Percentiles rank a stretch among this genome's conserved stretches.
phyloP scores from a whole-genome alignment of 2,888 invertebrate species.

The Folsomia manolachei region DNA sequence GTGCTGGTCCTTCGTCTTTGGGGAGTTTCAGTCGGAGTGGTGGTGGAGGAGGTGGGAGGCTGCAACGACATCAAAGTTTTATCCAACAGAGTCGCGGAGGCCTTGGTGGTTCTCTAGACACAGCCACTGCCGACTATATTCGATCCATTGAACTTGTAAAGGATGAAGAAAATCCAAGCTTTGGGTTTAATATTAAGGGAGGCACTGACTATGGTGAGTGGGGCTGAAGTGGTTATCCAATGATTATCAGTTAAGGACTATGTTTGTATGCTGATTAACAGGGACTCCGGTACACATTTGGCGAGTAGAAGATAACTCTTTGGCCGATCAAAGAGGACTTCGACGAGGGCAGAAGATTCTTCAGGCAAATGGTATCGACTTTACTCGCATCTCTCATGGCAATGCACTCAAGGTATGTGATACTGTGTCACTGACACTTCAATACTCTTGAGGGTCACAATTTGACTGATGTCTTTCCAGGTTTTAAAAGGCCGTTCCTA shows the following conservation, averaged over 20 bases:
- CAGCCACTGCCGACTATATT: not conserved
- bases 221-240: too few species aligned
- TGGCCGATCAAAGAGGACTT: constrained; percentile 82
- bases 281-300: constrained; percentile 73
- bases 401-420: constrained; percentile 28
- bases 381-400: constrained; percentile 59
- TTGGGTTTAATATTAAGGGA: constrained; percentile 50
- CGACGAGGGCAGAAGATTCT: constrained; percentile 91
- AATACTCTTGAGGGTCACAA: not conserved
- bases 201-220: constrained; percentile 43
- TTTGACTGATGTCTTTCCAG: too few species aligned
- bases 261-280: too few species aligned
- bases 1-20: too few species aligned
- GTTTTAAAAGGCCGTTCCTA: constrained; percentile 26
- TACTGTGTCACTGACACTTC: not conserved
- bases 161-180: constrained; percentile 31
- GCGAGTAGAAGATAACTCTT: constrained; percentile 82
- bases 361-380: constrained; percentile 90
- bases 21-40: too few species aligned
- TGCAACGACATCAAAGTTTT: too few species aligned
- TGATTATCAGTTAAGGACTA: too few species aligned
- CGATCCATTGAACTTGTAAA: constrained; percentile 14
- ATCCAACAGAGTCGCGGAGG: too few species aligned
- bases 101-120: not conserved
- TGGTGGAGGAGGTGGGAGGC: too few species aligned